These are phyloP conservation scores for Silurus lanzhouensis DNA, from an alignment of 2,797 vertebrate species.

Conservation along the genomic window DNA sequence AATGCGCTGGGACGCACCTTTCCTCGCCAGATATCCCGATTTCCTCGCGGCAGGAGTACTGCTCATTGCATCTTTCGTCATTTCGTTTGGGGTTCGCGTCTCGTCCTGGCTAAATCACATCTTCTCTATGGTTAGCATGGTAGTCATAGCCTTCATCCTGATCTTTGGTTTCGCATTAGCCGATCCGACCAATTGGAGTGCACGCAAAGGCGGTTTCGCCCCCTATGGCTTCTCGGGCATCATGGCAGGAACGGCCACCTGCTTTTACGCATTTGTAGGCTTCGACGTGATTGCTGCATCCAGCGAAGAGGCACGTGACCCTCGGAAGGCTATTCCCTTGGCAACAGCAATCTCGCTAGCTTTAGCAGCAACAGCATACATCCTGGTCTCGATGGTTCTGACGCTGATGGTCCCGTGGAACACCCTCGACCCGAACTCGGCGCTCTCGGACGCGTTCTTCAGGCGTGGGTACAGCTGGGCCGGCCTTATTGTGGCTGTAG, in stretches of 20 bases:
- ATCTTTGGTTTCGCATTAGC: slow-evolving; percentile 90
- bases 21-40: slow-evolving; percentile 90
- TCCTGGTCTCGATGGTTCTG: slow-evolving; percentile 89
- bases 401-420: slow-evolving; percentile 96
- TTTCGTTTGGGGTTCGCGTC: slow-evolving; percentile 91
- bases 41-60: slow-evolving; percentile 86
- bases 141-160: slow-evolving; percentile 85
- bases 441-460: slow-evolving; percentile 91
- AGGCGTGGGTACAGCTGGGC: slow-evolving; percentile 93
- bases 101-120: slow-evolving; percentile 95
- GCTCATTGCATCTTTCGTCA: slow-evolving; percentile 84
- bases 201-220: slow-evolving; percentile 87
- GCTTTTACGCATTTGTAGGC: slow-evolving; percentile 95
- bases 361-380: slow-evolving; percentile 85
- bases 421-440: slow-evolving; percentile 87
- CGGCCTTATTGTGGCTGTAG: slow-evolving; percentile 87
- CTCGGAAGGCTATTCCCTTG: slow-evolving; percentile 84
- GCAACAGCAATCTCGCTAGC: slow-evolving; percentile 87
- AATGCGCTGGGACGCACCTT: slow-evolving; percentile 85
- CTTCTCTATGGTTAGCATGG: slow-evolving; percentile 87
- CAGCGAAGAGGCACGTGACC: slow-evolving; percentile 92
- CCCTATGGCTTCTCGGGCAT: slow-evolving; percentile 89
- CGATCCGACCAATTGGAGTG: slow-evolving; percentile 86
- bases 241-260: slow-evolving; percentile 91
- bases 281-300: slow-evolving; percentile 94